Conservation (phyloP, 2,888 invertebrate genomes). For the Eupeodes luniger region DNA sequence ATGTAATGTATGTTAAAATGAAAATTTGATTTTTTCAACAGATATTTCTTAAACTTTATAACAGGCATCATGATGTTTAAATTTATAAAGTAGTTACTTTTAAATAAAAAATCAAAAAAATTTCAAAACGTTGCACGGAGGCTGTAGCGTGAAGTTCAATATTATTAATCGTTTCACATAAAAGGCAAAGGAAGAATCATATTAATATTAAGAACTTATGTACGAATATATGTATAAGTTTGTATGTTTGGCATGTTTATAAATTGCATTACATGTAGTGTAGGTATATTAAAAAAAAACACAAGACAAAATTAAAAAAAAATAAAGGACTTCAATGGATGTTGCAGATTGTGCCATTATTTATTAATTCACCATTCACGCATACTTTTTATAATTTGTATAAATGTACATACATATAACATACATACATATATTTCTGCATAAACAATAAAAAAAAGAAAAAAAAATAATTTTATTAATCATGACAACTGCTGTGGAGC, state of each 20-base stretch:
- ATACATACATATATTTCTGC: neutral
- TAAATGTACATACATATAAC: neutral
- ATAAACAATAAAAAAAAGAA: neutral
- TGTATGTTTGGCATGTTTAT: conserved; percentile 2
- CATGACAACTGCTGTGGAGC: conserved; percentile 64
- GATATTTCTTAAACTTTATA: too few relatives aligned
- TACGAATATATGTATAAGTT: too few relatives aligned
- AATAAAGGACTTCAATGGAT: conserved; percentile 18
- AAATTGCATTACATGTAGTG: neutral
- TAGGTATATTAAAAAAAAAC: neutral
- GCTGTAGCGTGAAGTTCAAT: neutral
- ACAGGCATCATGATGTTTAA: too few relatives aligned
- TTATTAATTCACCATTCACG: conserved; percentile 25
- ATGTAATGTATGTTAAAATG: too few relatives aligned
- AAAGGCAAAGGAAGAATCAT: neutral
- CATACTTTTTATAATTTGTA: conserved; percentile 26
- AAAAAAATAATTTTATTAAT: conserved; percentile 71
- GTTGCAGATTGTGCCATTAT: conserved; percentile 25
- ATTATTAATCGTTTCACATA: neutral
- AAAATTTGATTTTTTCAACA: too few relatives aligned
- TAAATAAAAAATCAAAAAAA: neutral
- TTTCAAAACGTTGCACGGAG: neutral
- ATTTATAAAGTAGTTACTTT: too few relatives aligned
- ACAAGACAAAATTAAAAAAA: neutral
- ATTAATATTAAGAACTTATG: too few relatives aligned